Base-by-base conservation (phyloP, 2,888 invertebrate species). In the Apodemia duryi region DNA sequence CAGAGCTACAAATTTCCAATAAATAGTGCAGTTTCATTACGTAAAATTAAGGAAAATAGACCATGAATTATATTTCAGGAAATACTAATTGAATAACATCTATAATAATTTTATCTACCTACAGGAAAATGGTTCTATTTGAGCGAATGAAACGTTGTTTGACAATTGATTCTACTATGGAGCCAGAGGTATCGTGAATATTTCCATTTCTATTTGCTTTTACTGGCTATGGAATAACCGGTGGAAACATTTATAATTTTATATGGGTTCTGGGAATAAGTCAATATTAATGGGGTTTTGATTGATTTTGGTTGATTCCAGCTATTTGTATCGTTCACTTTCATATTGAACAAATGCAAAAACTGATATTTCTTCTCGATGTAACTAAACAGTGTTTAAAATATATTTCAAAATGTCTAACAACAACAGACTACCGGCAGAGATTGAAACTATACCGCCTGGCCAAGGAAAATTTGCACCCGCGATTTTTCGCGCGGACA, bases 141-240 rank as follows among this genome's bases (percentile, higher is more conserved):
- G 54, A 57, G 54, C 32, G 13, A 57, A 10, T 6, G 54, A 57
- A 57, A 57, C 32, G 4, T 32, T 57, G 54, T 57, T 57, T 57
- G 32, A 57, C 54, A 57, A 57, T 57, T 57, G 32, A 57, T 57
- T 29, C 4, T 11, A 32, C 46, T 5, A 46, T 46, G 32, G 28
- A 29, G 32, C 32, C 13, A 9, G 28, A 13, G 32, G 32, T 57
- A 57, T 32, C 54, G 32, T 57, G 54, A 11, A 57, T 29, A 57
- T 2, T 57, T 57, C 54, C 28, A 29, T 3, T 54, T 57, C 11
- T 13, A 57, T 57, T 57, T 57, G 29, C 54, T 57, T 57, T 57
- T 32, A 57, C 29, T 10, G 54, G 10, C 28, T 2, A 57, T 57
- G 32, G 5, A 13, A 32, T 57, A 32, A 32, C 54, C 9, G 29